A percentile compares a stretch with the other conserved stretches of the same genome.
Evolutionary conservation across 2,888 invertebrate genomes (phyloP).

Genomic region (Spisula solida): DNA sequence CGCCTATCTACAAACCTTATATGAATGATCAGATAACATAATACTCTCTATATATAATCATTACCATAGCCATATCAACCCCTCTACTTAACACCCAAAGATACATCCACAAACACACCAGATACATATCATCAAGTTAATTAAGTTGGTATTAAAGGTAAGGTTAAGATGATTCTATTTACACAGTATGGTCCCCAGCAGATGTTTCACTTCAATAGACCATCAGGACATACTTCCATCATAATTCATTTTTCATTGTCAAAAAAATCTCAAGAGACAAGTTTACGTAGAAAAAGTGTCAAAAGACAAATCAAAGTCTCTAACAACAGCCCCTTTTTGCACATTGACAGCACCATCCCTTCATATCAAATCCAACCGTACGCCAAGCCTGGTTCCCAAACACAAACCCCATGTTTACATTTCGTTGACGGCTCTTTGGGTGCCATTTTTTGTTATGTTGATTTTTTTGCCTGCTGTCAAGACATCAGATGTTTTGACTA

Average conservation of each 20-base stretch:
- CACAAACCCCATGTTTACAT: neutral
- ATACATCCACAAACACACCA: neutral
- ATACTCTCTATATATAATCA: neutral
- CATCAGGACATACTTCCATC: neutral
- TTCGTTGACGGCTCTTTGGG: neutral
- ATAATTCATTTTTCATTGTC: slow-evolving; percentile 11
- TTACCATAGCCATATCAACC: neutral
- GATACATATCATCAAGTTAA: neutral
- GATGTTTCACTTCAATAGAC: neutral
- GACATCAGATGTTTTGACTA: slow-evolving; percentile 19
- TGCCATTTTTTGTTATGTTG: slow-evolving; percentile 31
- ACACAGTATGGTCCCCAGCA: slow-evolving; percentile 1
- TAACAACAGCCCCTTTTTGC: slow-evolving; percentile 20
- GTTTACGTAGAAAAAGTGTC: slow-evolving; percentile 16
- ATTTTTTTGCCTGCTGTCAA: slow-evolving; percentile 22
- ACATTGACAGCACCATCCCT: slow-evolving; percentile 13
- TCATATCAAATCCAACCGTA: slow-evolving; percentile 17
- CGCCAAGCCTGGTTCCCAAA: neutral
- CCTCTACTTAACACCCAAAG: neutral
- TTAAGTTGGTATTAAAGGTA: neutral
- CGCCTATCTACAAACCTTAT: neutral
- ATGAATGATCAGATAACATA: too few species aligned
- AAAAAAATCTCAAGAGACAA: slow-evolving; percentile 21
- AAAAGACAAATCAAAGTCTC: slow-evolving; percentile 12
- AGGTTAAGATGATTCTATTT: neutral